Conservation (phyloP, 2,888 invertebrate genomes). For the Aquatica leii region DNA sequence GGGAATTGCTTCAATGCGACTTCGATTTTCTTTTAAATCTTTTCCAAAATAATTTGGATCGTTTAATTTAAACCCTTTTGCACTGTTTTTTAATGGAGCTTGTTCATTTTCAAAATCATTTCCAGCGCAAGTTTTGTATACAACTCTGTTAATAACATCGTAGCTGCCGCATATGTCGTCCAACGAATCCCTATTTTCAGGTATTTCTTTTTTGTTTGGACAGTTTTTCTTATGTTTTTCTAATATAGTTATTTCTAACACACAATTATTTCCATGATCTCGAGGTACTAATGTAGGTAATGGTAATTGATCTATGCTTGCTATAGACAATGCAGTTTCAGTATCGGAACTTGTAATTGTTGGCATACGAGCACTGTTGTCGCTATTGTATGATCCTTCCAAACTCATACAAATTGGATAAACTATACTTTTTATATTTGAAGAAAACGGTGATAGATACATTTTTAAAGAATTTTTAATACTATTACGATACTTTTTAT, state of each 20-base stretch:
- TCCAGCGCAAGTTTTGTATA: slow-evolving; percentile 17
- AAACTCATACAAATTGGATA: too few relatives aligned
- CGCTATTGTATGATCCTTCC: not conserved
- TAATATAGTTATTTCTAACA: slow-evolving; percentile 45
- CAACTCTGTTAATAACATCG: slow-evolving; percentile 33
- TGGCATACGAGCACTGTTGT: not conserved
- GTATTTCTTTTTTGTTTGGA: slow-evolving; percentile 34
- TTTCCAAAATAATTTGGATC: slow-evolving; percentile 29
- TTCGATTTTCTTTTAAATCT: slow-evolving; percentile 21
- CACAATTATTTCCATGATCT: slow-evolving; percentile 46
- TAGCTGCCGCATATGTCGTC: slow-evolving; percentile 46
- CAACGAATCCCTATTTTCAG: slow-evolving; percentile 24
- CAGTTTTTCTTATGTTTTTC: slow-evolving; percentile 47
- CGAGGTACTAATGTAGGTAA: slow-evolving; percentile 20
- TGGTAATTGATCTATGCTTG: not conserved
- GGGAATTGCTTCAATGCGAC: slow-evolving; percentile 23
- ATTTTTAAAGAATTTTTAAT: too few relatives aligned
- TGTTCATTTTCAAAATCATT: not conserved
- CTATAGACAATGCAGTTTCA: not conserved
- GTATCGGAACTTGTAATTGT: not conserved
- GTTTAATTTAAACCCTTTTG: slow-evolving; percentile 33
- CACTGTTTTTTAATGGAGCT: slow-evolving; percentile 22
- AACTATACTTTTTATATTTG: too few relatives aligned
- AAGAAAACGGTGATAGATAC: too few relatives aligned
- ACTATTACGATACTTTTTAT: too few relatives aligned